Percentiles rank a stretch among this genome's conserved stretches.
These are phyloP conservation scores for Malurus alboscapulatus DNA, from an alignment of 2,113 vertebrate genomes.

Conservation along the genomic window DNA sequence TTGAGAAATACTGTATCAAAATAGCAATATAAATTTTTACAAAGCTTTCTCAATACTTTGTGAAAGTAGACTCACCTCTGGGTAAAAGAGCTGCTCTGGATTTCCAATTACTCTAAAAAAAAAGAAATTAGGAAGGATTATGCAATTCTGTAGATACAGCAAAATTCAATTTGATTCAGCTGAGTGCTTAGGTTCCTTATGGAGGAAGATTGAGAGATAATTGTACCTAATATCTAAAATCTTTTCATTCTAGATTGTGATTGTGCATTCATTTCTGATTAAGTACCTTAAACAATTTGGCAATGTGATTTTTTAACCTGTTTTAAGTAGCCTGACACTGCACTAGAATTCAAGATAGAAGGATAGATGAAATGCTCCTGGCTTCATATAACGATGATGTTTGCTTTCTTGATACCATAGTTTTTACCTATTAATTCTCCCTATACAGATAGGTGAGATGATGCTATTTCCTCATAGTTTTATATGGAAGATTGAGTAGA, in stretches of 20 bases:
- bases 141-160: neutral
- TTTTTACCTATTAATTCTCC: neutral
- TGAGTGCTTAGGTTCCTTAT: neutral
- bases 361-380: neutral
- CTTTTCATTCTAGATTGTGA: neutral
- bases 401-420: neutral
- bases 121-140: neutral
- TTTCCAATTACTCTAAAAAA: neutral
- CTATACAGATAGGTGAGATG: neutral
- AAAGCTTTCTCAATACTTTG: neutral
- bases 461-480: neutral
- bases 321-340: neutral
- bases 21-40: neutral
- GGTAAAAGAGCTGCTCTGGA: neutral
- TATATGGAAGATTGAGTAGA: neutral
- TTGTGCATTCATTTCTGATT: neutral
- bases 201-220: neutral
- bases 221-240: neutral
- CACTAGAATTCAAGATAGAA: neutral
- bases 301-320: neutral
- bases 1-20: neutral
- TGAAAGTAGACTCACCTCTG: neutral
- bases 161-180: neutral
- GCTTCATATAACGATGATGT: rapidly evolving
- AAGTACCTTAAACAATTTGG: neutral